Percentiles rank a stretch among this genome's conserved stretches.
Conservation (phyloP, 2,797 vertebrate genomes). For the Petrocephalus schoutedeni region DNA sequence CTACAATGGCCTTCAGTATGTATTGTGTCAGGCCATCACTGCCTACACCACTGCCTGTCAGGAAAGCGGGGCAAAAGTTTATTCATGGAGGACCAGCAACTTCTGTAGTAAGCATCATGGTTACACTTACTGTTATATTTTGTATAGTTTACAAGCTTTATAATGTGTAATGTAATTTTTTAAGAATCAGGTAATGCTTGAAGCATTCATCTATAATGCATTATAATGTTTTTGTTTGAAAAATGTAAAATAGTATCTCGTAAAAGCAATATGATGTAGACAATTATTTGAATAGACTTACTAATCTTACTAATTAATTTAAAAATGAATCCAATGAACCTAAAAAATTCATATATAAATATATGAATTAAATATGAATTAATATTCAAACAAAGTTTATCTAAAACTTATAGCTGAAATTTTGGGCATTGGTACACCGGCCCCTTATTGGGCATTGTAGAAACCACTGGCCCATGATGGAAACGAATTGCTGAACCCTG, state of each 20-base stretch:
- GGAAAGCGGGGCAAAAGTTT: conserved; percentile 44
- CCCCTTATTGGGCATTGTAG: not conserved
- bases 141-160: not conserved
- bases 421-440: not conserved
- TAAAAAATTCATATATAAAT: not conserved
- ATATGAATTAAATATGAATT: not conserved
- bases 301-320: not conserved
- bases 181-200: not conserved
- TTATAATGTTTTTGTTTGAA: not conserved
- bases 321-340: not conserved
- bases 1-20: conserved; percentile 47
- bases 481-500: not conserved
- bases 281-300: not conserved
- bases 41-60: conserved; percentile 62
- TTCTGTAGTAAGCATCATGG: conserved; percentile 60
- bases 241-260: not conserved
- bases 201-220: not conserved
- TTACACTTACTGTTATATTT: not conserved
- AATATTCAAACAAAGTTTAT: not conserved
- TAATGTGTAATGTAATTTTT: not conserved
- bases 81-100: conserved; percentile 54
- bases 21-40: conserved; percentile 56
- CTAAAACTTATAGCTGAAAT: not conserved
- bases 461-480: not conserved
- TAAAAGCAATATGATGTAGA: not conserved